These are phyloP conservation scores for Eilema caniola DNA, from an alignment of 2,888 invertebrate genomes.

Conservation along the genomic window DNA sequence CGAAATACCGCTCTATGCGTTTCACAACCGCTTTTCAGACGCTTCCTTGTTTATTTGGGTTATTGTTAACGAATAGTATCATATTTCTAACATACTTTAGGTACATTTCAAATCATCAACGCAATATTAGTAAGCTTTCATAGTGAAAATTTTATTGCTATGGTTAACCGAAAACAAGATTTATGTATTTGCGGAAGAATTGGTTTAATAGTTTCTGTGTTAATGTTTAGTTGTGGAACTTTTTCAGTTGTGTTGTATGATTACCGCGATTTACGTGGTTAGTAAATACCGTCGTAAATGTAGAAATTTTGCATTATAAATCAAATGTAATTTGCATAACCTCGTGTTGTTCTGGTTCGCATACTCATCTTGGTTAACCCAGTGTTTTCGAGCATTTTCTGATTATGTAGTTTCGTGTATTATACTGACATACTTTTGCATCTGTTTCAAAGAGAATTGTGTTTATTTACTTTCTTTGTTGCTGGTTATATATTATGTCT, in stretches of 20 bases:
- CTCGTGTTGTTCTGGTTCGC: slow-evolving; percentile 7
- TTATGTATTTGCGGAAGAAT: slow-evolving; percentile 49
- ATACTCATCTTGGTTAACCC: background rate
- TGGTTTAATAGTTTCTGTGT: slow-evolving; percentile 38
- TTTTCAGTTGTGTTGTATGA: slow-evolving; percentile 33
- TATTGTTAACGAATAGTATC: slow-evolving; percentile 56
- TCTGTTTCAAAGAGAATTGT: background rate
- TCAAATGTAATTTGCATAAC: slow-evolving; percentile 24
- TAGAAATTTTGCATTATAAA: slow-evolving; percentile 17
- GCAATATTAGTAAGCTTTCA: slow-evolving; percentile 23
- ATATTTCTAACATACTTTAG: slow-evolving; percentile 36
- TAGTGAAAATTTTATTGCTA: slow-evolving; percentile 27
- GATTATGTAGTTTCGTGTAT: background rate
- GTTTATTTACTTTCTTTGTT: background rate
- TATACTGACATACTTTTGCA: background rate
- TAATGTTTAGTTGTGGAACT: slow-evolving; percentile 47
- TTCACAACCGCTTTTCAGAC: slow-evolving; percentile 59
- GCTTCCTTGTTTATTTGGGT: slow-evolving; percentile 71
- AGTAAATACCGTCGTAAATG: slow-evolving; percentile 20
- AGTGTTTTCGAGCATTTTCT: background rate
- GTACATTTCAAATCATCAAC: slow-evolving; percentile 22
- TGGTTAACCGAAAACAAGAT: slow-evolving; percentile 37
- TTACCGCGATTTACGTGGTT: slow-evolving; percentile 43
- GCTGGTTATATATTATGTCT: background rate
- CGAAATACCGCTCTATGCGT: slow-evolving; percentile 44